Evolutionary conservation across 2,797 vertebrate species (phyloP).

Genomic region (Hapalemur alaotrensis): DNA sequence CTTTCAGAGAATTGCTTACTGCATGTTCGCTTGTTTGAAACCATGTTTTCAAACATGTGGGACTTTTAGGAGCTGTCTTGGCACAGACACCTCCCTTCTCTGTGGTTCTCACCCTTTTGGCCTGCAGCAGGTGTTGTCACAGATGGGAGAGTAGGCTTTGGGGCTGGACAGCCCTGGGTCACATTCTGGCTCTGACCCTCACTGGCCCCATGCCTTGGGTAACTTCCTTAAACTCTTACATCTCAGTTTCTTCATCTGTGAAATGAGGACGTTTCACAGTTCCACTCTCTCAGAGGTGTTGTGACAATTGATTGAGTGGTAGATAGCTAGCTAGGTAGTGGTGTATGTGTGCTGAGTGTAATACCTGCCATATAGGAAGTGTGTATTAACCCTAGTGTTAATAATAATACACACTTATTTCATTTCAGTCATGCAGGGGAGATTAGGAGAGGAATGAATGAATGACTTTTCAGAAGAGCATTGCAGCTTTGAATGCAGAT

Average conservation of each 20-base stretch:
- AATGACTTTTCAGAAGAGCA: background rate
- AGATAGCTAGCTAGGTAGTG: background rate
- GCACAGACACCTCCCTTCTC: background rate
- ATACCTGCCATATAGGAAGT: background rate
- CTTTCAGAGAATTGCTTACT: background rate
- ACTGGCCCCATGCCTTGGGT: background rate
- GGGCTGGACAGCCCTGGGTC: background rate
- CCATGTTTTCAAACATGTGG: background rate
- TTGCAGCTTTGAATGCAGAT: background rate
- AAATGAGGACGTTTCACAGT: background rate
- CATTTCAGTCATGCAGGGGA: background rate
- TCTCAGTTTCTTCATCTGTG: background rate
- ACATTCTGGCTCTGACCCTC: background rate
- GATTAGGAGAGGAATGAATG: background rate
- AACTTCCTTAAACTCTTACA: background rate
- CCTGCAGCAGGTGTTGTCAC: background rate
- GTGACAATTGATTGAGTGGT: background rate
- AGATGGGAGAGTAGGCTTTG: background rate
- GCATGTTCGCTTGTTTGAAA: background rate
- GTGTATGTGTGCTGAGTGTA: background rate
- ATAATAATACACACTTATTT: background rate
- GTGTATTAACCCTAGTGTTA: background rate
- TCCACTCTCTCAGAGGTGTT: background rate
- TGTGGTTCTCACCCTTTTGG: background rate
- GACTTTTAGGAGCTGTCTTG: background rate